A percentile compares a stretch with the other conserved stretches of the same genome.
Conservation (phyloP, 1,140 invertebrate species). For the Calosoma granatense region DNA sequence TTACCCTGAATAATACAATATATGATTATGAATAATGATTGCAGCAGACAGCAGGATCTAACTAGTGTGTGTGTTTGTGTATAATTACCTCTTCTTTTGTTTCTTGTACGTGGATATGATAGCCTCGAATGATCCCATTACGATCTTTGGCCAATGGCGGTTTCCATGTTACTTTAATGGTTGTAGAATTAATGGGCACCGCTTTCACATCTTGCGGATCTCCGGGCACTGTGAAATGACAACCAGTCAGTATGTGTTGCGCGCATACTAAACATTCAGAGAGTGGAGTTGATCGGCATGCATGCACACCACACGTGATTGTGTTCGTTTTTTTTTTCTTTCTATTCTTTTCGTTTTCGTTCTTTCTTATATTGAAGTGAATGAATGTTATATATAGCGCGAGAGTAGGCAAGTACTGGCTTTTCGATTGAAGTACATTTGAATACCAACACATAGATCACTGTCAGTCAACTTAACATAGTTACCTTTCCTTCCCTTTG, state of each 20-base stretch:
- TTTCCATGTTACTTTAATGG: slow-evolving; percentile 85
- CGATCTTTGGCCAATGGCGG: slow-evolving; percentile 80
- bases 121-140: slow-evolving; percentile 93
- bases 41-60: no score
- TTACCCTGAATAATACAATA: slow-evolving; percentile 47
- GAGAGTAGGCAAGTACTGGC: background rate
- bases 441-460: slow-evolving; percentile 40
- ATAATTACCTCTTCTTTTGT: slow-evolving; percentile 63
- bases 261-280: background rate
- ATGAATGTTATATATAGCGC: background rate
- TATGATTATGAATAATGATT: slow-evolving; percentile 12
- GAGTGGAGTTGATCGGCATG: slow-evolving; percentile 22
- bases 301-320: slow-evolving; percentile 27
- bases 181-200: slow-evolving; percentile 81
- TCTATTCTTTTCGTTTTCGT: slow-evolving; percentile 7
- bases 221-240: slow-evolving; percentile 75
- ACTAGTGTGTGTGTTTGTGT: background rate
- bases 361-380: background rate
- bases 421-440: slow-evolving; percentile 28
- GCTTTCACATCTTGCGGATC: slow-evolving; percentile 86
- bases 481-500: slow-evolving; percentile 25
- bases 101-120: slow-evolving; percentile 93
- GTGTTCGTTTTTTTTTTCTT: slow-evolving; percentile 16
- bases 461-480: slow-evolving; percentile 24
- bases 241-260: slow-evolving; percentile 4